Percentiles rank a stretch among this genome's conserved stretches.
phyloP scores from a whole-genome alignment of 2,113 vertebrate genomes.

The Myiagra hebetior region DNA sequence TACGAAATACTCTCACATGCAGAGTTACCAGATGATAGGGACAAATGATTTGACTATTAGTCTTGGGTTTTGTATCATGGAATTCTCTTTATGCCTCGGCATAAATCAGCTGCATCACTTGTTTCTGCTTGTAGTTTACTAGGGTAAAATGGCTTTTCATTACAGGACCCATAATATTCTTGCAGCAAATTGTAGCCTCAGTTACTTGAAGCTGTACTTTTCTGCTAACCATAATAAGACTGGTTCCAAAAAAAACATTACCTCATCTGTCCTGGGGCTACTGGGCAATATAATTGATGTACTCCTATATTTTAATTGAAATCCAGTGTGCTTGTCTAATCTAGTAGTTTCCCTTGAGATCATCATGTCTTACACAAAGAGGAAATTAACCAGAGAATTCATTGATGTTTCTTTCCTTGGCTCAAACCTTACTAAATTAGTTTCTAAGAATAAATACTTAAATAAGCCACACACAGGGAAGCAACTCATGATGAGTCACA shows the following conservation, averaged over 20 bases:
- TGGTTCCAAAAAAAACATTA: slow-evolving; percentile 67
- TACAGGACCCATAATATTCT: neutral
- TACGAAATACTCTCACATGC: neutral
- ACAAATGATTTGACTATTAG: neutral
- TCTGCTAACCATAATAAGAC: slow-evolving; percentile 46
- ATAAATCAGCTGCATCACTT: neutral
- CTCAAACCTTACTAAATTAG: slow-evolving; percentile 61
- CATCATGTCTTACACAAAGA: slow-evolving; percentile 31
- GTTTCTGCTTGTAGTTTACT: slow-evolving; percentile 51
- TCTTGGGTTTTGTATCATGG: neutral
- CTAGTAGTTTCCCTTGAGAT: slow-evolving; percentile 48
- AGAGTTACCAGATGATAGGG: neutral
- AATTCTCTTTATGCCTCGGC: slow-evolving; percentile 21
- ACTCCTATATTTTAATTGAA: slow-evolving; percentile 49
- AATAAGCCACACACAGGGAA: slow-evolving; percentile 62
- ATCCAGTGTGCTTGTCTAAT: slow-evolving; percentile 47
- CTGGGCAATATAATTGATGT: slow-evolving; percentile 42
- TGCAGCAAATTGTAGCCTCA: slow-evolving; percentile 25
- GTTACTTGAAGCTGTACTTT: slow-evolving; percentile 46
- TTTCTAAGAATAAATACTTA: slow-evolving; percentile 75
- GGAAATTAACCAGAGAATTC: slow-evolving; percentile 59
- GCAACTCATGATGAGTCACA: slow-evolving; percentile 72
- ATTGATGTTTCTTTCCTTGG: slow-evolving; percentile 51
- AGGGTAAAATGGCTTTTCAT: slow-evolving; percentile 40
- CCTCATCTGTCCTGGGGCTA: slow-evolving; percentile 45